Evolutionary conservation across 2,113 vertebrate genomes (phyloP).

Genomic region (Silurus asotus): DNA sequence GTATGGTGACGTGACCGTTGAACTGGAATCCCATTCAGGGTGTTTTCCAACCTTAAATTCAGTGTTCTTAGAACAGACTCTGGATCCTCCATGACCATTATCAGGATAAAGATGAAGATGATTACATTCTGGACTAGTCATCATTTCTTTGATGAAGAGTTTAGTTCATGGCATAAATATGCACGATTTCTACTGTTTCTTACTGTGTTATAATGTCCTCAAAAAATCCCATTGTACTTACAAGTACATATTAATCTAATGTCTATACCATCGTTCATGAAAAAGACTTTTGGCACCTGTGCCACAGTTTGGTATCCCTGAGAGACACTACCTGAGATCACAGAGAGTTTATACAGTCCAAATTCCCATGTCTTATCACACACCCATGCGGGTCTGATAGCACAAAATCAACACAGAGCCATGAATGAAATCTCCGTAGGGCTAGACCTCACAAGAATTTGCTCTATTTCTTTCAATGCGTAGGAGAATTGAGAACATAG

Average conservation of each 20-base stretch:
- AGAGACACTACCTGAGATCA: constrained; percentile 37
- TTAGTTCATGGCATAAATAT: background rate
- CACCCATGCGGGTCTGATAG: constrained; percentile 62
- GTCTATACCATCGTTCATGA: background rate
- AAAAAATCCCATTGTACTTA: background rate
- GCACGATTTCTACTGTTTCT: background rate
- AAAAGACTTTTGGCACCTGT: constrained; percentile 35
- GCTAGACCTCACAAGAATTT: constrained; percentile 66
- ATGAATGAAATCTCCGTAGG: constrained; percentile 59
- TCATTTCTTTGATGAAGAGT: background rate
- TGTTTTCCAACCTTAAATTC: background rate
- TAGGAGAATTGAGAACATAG: constrained; percentile 44
- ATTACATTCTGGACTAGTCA: background rate
- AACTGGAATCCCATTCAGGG: background rate
- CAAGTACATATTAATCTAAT: background rate
- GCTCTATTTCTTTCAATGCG: constrained; percentile 33
- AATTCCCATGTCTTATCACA: constrained; percentile 58
- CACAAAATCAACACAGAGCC: constrained; percentile 60
- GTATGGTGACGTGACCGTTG: background rate
- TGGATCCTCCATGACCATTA: background rate
- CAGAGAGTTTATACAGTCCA: constrained; percentile 75
- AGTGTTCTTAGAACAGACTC: background rate
- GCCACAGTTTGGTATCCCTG: constrained; percentile 9
- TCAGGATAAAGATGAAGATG: background rate
- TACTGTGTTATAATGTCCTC: background rate